Evolutionary conservation across 53 echinoderm and acorn worm genomes (phyloP).

Genomic region (Crossaster papposus): DNA sequence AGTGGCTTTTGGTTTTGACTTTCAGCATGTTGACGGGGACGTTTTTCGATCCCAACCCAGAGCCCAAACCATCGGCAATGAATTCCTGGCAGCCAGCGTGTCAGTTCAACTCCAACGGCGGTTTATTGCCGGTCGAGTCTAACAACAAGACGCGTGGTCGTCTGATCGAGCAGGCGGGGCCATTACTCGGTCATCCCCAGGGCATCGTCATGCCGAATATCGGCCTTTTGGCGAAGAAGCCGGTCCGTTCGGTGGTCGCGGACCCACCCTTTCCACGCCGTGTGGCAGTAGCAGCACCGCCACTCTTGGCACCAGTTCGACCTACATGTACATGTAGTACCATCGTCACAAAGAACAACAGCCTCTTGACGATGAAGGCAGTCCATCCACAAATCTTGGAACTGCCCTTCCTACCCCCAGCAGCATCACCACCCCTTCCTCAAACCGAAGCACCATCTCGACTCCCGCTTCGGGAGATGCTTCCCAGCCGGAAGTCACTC

Average conservation of each 20-base stretch:
- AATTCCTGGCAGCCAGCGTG: background rate
- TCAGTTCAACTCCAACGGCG: background rate
- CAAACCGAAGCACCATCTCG: background rate
- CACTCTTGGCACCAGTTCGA: too few species aligned
- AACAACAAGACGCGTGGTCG: background rate
- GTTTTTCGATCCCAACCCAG: background rate
- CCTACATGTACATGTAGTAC: too few species aligned
- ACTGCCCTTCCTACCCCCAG: too few species aligned
- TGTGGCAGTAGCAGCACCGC: too few species aligned
- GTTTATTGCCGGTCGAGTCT: background rate
- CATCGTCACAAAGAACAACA: too few species aligned
- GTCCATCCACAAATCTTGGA: too few species aligned
- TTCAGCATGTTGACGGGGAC: background rate
- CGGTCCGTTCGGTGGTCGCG: background rate
- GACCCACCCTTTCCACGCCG: background rate
- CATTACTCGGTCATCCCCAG: background rate
- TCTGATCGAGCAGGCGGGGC: background rate
- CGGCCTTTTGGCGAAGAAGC: background rate
- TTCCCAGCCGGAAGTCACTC: background rate
- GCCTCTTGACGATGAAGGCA: too few species aligned
- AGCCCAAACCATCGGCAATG: background rate
- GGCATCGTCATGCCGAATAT: background rate
- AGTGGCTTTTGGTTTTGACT: slow-evolving; percentile 11
- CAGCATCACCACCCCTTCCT: background rate
- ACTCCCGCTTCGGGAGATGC: background rate